phyloP scores from a whole-genome alignment of 2,888 invertebrate species.

The Orgyia antiqua region DNA sequence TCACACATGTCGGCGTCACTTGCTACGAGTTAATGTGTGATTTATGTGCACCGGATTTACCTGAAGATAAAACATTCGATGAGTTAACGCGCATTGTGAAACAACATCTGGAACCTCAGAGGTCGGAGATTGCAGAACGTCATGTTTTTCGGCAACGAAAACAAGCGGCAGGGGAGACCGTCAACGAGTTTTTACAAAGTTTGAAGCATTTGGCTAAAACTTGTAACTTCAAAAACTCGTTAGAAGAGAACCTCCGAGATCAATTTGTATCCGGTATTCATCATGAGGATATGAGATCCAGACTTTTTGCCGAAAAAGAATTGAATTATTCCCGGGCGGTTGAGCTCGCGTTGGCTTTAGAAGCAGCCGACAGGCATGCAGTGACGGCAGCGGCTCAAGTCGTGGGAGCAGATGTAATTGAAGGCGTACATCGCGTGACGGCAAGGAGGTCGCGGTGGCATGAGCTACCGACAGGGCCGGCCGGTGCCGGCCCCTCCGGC shows the following conservation, averaged over 20 bases:
- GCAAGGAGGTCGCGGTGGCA: neutral
- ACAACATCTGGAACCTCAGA: neutral
- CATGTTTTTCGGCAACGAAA: neutral
- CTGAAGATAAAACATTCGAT: neutral
- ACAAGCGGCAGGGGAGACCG: neutral
- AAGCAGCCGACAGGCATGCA: slow-evolving; percentile 19
- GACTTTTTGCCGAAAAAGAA: slow-evolving; percentile 1
- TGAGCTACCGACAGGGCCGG: neutral
- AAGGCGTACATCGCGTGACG: neutral
- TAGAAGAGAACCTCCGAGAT: neutral
- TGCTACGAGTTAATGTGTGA: neutral
- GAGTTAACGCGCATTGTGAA: neutral
- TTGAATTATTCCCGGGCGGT: neutral
- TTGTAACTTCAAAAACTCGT: neutral
- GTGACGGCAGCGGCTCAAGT: neutral
- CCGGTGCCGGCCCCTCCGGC: neutral
- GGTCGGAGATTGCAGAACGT: slow-evolving; percentile 1
- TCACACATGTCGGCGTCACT: no score
- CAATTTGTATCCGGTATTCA: neutral
- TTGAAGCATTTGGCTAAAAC: neutral
- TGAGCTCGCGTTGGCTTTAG: slow-evolving; percentile 9
- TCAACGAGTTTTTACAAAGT: neutral
- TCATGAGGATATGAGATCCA: neutral
- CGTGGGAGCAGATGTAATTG: neutral
- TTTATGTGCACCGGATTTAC: neutral